phyloP scores from a whole-genome alignment of 2,113 vertebrate species.

The Xyliphius kryptos region DNA sequence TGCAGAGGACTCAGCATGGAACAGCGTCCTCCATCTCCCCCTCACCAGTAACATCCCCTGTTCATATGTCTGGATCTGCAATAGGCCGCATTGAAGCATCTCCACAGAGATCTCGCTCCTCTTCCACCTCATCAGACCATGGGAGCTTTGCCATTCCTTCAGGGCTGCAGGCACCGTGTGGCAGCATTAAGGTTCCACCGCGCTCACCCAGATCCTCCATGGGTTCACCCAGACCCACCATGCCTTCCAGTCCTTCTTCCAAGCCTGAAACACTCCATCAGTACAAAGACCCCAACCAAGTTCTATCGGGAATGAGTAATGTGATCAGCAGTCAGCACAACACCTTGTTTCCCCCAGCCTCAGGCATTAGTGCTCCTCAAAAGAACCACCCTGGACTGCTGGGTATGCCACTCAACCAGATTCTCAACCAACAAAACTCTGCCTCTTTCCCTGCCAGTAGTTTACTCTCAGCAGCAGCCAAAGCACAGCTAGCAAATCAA shows the following conservation, averaged over 20 bases:
- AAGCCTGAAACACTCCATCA: slow-evolving; percentile 82
- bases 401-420: slow-evolving; percentile 99
- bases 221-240: slow-evolving; percentile 85
- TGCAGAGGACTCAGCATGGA: slow-evolving; percentile 82
- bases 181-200: slow-evolving; percentile 84
- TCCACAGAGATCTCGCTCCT: slow-evolving; percentile 95
- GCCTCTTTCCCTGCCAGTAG: slow-evolving; percentile 98
- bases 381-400: slow-evolving; percentile 95
- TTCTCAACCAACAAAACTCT: slow-evolving; percentile 97
- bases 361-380: slow-evolving; percentile 73
- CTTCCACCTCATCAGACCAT: slow-evolving; percentile 97
- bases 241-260: slow-evolving; percentile 86
- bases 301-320: slow-evolving; percentile 84
- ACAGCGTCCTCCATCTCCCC: slow-evolving; percentile 84
- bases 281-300: slow-evolving; percentile 88
- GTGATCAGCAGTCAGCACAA: slow-evolving; percentile 78
- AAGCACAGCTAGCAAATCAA: slow-evolving; percentile 99
- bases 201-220: slow-evolving; percentile 89
- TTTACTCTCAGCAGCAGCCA: slow-evolving; percentile 99
- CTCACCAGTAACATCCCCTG: slow-evolving; percentile 91
- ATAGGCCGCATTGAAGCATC: slow-evolving; percentile 83
- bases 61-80: slow-evolving; percentile 76
- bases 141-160: slow-evolving; percentile 89
- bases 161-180: slow-evolving; percentile 78
- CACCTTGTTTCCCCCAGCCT: slow-evolving; percentile 76